These are phyloP conservation scores for Eupithecia dodoneata DNA, from an alignment of 2,888 invertebrate genomes.

Conservation along the genomic window DNA sequence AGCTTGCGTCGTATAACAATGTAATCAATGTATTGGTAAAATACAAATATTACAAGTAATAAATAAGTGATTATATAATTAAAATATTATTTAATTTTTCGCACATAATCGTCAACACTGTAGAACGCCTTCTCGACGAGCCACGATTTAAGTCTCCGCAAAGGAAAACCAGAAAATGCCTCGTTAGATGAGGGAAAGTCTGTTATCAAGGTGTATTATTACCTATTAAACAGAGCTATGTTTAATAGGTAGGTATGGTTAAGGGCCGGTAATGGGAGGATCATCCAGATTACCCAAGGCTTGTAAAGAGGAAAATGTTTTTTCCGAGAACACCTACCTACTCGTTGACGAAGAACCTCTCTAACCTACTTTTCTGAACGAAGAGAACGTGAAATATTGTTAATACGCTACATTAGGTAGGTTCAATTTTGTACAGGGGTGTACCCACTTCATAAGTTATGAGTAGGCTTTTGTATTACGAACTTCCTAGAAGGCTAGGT, in stretches of 20 bases:
- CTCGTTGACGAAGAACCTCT: neutral
- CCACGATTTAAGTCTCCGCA: too few species aligned
- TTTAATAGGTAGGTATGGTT: slow-evolving; percentile 8
- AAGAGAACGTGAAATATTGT: neutral
- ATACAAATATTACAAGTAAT: too few species aligned
- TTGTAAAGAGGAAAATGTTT: slow-evolving; percentile 19
- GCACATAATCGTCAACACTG: too few species aligned
- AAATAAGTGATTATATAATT: too few species aligned
- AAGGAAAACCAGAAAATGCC: neutral
- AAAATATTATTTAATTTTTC: too few species aligned
- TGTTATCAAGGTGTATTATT: neutral
- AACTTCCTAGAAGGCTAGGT: neutral
- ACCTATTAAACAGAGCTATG: neutral
- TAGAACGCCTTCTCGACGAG: too few species aligned
- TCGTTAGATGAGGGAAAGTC: neutral
- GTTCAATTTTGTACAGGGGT: neutral
- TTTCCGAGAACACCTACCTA: neutral
- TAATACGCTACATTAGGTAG: neutral
- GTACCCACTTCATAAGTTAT: neutral
- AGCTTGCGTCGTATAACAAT: neutral
- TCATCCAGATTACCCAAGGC: slow-evolving; percentile 15
- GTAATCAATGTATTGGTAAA: neutral
- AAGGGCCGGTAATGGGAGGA: slow-evolving; percentile 20
- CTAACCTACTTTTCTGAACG: slow-evolving; percentile 5
- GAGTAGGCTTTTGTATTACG: neutral